phyloP scores from a whole-genome alignment of 2,113 vertebrate genomes.

The Pyrgilauda ruficollis region DNA sequence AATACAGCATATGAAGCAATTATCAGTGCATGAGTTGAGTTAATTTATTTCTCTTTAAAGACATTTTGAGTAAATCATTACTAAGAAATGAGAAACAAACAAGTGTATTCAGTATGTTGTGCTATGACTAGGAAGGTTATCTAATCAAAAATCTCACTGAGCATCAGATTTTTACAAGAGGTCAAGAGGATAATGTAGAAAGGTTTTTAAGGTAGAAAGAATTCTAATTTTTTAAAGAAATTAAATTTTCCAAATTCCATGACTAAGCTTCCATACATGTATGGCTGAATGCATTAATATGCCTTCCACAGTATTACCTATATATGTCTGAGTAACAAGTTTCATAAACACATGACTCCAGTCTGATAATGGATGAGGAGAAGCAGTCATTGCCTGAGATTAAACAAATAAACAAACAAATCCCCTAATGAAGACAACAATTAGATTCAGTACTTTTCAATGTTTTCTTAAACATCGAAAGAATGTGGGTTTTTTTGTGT shows the following conservation, averaged over 20 bases:
- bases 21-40: background rate
- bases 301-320: background rate
- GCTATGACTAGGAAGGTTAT: background rate
- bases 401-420: background rate
- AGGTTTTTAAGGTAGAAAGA: background rate
- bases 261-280: fast-evolving
- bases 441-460: background rate
- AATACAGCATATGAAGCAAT: background rate
- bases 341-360: background rate
- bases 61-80: background rate
- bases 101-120: background rate
- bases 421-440: background rate
- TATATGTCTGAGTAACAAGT: background rate
- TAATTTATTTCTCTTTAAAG: background rate
- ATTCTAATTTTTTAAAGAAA: background rate
- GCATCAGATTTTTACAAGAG: background rate
- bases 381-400: fast-evolving
- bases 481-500: fast-evolving
- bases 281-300: background rate
- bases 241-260: background rate
- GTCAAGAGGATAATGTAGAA: background rate
- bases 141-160: background rate
- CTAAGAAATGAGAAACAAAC: background rate
- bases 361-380: background rate
- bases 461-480: background rate